Evolutionary conservation across 2,888 invertebrate genomes (phyloP).

Genomic region (Thymelicus sylvestris): DNA sequence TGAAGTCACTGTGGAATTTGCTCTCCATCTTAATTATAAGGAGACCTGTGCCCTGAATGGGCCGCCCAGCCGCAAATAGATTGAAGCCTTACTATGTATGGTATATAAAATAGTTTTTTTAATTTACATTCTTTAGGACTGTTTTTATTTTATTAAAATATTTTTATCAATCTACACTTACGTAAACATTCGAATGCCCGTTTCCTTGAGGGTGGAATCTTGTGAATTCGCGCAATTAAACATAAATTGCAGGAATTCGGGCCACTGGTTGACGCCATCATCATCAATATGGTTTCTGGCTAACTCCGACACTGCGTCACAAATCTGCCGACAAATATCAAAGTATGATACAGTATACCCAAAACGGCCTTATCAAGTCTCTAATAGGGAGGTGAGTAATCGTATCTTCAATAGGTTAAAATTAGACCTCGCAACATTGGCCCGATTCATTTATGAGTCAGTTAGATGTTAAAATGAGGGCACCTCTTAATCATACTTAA

Average conservation of each 20-base stretch:
- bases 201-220: constrained; percentile 93
- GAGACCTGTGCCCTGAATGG: no score
- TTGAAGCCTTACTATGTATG: no score
- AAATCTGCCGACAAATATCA: constrained; percentile 79
- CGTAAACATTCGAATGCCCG: constrained; percentile 97
- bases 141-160: no score
- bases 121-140: no score
- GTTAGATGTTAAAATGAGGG: constrained; percentile 24
- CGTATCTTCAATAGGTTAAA: constrained; percentile 25
- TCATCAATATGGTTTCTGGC: constrained; percentile 97
- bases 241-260: constrained; percentile 96
- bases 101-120: no score
- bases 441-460: constrained; percentile 34
- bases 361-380: neutral
- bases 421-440: constrained; percentile 29
- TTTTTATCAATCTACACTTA: constrained; percentile 70
- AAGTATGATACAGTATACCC: constrained; percentile 7
- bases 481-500: constrained; percentile 24
- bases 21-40: no score
- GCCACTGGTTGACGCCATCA: constrained; percentile 98
- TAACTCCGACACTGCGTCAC: constrained; percentile 98
- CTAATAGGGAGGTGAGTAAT: constrained; percentile 21
- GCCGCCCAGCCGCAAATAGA: no score
- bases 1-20: no score
- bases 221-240: constrained; percentile 96